Conservation (phyloP, 2,888 invertebrate genomes). For the Dolichomitus sp. region DNA sequence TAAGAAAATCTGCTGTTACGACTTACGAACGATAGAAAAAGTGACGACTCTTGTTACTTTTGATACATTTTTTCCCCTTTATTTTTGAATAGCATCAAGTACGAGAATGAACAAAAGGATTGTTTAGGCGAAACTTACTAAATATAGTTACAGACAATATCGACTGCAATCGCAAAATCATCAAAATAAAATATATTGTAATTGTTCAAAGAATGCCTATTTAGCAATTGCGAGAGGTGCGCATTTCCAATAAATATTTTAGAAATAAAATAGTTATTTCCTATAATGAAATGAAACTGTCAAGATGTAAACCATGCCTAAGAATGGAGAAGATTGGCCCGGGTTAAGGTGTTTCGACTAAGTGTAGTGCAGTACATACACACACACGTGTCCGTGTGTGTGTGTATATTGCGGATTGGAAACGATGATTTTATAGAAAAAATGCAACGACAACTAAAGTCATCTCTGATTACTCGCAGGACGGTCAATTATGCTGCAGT, state of each 20-base stretch:
- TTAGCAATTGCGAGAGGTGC: neutral
- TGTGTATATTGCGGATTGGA: conserved; percentile 19
- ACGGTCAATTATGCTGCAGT: conserved; percentile 87
- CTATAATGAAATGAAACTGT: neutral
- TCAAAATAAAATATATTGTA: neutral
- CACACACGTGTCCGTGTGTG: conserved; percentile 23
- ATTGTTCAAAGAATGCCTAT: neutral
- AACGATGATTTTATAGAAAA: neutral
- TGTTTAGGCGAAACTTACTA: neutral
- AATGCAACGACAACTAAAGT: conserved; percentile 51
- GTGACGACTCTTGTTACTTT: neutral
- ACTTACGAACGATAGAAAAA: neutral
- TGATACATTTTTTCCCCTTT: neutral
- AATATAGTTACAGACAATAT: neutral
- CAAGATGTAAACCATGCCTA: neutral
- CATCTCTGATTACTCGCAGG: conserved; percentile 80
- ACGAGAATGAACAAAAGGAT: neutral
- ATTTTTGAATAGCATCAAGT: neutral
- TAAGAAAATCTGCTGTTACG: neutral
- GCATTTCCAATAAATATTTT: neutral
- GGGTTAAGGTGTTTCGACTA: conserved; percentile 50
- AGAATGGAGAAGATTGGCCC: conserved; percentile 59
- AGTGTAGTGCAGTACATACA: conserved; percentile 31
- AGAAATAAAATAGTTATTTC: neutral
- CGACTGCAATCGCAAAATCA: neutral